phyloP scores from a whole-genome alignment of 2,113 vertebrate species.

The Stomatorhinus ivindoensis region DNA sequence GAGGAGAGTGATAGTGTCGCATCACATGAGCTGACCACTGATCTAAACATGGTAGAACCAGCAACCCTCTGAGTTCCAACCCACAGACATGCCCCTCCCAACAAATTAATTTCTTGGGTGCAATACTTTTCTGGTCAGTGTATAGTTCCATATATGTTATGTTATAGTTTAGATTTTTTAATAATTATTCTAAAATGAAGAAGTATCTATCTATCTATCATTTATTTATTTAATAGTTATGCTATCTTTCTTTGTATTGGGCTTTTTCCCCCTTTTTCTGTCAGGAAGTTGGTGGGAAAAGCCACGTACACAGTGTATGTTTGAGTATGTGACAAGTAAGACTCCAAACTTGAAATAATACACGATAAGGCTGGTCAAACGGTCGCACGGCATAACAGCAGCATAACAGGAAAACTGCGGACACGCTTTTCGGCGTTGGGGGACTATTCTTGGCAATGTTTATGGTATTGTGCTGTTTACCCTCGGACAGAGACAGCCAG shows the following conservation, averaged over 20 bases:
- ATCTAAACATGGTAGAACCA: too few relatives aligned
- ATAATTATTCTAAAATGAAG: not conserved
- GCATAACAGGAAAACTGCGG: not conserved
- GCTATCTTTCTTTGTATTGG: not conserved
- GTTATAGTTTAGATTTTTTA: not conserved
- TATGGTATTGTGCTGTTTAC: not conserved
- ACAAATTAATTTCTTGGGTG: not conserved
- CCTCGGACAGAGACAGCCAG: not conserved
- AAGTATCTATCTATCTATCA: too few relatives aligned
- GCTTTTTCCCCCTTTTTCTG: not conserved
- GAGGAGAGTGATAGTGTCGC: not conserved
- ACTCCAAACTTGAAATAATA: not conserved
- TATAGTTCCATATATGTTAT: too few relatives aligned
- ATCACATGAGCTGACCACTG: too few relatives aligned
- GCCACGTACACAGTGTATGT: not conserved
- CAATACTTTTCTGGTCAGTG: not conserved
- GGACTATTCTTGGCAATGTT: not conserved
- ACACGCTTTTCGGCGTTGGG: not conserved
- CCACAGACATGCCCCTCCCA: not conserved
- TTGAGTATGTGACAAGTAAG: not conserved
- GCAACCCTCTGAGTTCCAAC: not conserved
- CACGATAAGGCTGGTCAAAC: not conserved
- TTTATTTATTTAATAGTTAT: too few relatives aligned
- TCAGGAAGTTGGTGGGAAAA: not conserved
- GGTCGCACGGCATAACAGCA: not conserved